Conservation (phyloP, 2,113 vertebrate genomes). For the Columba janthina region DNA sequence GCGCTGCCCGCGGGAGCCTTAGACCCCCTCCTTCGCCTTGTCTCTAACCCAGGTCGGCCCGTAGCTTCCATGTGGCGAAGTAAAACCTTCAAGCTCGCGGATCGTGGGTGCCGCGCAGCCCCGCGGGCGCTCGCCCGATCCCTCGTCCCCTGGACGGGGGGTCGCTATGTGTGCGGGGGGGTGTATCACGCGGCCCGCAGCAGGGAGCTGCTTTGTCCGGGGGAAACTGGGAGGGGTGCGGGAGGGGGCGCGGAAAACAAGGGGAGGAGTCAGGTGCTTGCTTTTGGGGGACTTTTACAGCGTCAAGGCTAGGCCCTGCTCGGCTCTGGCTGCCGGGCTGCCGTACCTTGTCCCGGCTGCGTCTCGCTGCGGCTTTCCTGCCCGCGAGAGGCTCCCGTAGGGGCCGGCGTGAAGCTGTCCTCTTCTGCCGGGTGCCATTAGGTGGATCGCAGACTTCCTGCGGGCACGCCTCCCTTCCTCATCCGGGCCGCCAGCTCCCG, state of each 20-base stretch:
- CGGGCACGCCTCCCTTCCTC: neutral
- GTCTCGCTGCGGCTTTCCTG: neutral
- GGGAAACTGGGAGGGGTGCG: neutral
- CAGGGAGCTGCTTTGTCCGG: fast-evolving
- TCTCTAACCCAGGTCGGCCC: neutral
- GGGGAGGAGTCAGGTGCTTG: neutral
- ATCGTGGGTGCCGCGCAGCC: no score
- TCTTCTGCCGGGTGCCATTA: neutral
- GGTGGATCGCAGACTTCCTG: neutral
- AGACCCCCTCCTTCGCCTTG: no score
- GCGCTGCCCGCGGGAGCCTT: neutral
- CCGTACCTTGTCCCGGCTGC: fast-evolving
- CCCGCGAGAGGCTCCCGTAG: neutral
- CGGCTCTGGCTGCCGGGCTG: no score
- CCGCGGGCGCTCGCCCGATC: no score
- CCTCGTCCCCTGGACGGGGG: neutral
- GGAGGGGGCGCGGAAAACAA: neutral
- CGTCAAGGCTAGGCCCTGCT: no score
- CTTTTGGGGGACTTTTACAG: neutral
- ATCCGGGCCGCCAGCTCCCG: neutral
- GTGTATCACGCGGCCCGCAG: no score
- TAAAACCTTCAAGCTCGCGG: fast-evolving
- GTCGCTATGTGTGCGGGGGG: no score
- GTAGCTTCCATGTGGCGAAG: no score
- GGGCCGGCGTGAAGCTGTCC: neutral